These are phyloP conservation scores for Lepidochrysops patricia DNA, from an alignment of 2,888 invertebrate species.

Conservation along the genomic window DNA sequence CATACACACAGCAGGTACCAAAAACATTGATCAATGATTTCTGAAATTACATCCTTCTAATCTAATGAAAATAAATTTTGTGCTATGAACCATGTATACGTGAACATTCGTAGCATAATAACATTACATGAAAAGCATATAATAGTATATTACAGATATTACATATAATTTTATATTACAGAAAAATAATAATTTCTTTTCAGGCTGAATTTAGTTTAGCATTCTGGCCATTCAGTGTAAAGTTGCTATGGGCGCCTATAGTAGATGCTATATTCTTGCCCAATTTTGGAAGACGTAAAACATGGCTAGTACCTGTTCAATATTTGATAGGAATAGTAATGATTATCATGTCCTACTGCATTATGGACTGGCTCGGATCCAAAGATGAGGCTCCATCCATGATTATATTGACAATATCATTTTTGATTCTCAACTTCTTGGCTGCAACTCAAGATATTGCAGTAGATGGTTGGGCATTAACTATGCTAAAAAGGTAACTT, in stretches of 20 bases:
- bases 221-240: conserved; percentile 93
- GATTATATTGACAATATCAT: conserved; percentile 85
- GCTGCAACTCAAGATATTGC: conserved; percentile 99
- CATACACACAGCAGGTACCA: conserved; percentile 90
- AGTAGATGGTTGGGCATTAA: conserved; percentile 99
- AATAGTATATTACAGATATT: no score
- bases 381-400: conserved; percentile 79
- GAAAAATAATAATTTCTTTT: no score
- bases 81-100: no score
- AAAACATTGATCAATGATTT: no score
- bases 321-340: conserved; percentile 93
- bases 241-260: conserved; percentile 98
- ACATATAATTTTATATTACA: no score
- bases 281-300: conserved; percentile 93
- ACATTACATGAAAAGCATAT: no score
- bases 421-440: conserved; percentile 94
- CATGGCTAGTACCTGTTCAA: conserved; percentile 95
- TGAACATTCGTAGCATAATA: no score
- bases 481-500: conserved; percentile 92
- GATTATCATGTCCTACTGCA: conserved; percentile 85
- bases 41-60: no score
- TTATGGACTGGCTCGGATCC: conserved; percentile 85
- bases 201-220: conserved; percentile 95
- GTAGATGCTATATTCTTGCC: conserved; percentile 93
- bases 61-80: no score